Evolutionary conservation across 2,797 vertebrate genomes (phyloP).

Genomic region (Podargus strigoides): DNA sequence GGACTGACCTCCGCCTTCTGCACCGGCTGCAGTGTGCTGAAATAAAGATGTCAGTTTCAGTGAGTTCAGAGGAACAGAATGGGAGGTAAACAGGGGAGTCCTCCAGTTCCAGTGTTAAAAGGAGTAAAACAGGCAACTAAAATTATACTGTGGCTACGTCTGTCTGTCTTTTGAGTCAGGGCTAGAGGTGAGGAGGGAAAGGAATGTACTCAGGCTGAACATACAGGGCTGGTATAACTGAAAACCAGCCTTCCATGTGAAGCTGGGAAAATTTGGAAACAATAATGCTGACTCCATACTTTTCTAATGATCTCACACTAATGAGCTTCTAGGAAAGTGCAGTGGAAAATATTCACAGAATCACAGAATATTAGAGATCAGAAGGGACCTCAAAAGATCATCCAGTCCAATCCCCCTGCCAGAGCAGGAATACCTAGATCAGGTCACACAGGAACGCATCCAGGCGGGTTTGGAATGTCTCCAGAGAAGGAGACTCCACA

Average conservation of each 20-base stretch:
- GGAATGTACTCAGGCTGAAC: background rate
- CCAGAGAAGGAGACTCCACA: too few species aligned
- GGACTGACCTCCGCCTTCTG: conserved; percentile 92
- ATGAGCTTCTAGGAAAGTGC: background rate
- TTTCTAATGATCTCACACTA: background rate
- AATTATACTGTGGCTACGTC: background rate
- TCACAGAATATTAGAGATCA: too few species aligned
- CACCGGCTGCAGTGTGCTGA: conserved; percentile 91
- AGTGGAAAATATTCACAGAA: background rate
- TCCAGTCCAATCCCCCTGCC: too few species aligned
- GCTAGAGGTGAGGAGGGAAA: background rate
- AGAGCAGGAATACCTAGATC: too few species aligned
- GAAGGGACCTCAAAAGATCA: too few species aligned
- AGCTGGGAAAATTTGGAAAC: background rate
- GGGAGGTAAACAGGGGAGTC: background rate
- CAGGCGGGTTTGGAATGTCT: too few species aligned
- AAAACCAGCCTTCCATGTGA: background rate
- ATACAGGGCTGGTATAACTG: background rate
- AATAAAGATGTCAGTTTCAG: background rate
- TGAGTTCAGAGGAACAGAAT: background rate
- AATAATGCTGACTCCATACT: background rate
- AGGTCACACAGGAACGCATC: too few species aligned
- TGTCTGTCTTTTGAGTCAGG: background rate
- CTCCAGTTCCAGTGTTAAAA: background rate
- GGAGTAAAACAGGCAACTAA: background rate